phyloP scores from a whole-genome alignment of 23 tunicate species.

The Ciona savignyi region DNA sequence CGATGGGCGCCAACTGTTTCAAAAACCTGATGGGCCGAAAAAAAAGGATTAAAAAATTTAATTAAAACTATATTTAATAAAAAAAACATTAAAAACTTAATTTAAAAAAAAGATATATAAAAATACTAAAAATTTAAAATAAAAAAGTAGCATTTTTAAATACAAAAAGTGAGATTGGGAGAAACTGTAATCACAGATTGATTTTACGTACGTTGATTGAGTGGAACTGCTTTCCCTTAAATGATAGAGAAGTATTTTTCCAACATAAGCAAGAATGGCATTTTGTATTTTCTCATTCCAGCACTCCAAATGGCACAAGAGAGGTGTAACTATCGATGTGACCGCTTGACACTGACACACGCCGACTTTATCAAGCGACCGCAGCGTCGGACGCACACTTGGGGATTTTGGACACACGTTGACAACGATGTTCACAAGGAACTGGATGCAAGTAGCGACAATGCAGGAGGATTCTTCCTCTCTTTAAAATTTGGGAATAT shows the following conservation, averaged over 20 bases:
- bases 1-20: too few species aligned
- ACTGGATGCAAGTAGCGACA: slow-evolving; percentile 31
- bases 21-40: too few species aligned
- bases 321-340: slow-evolving; percentile 34
- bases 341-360: slow-evolving; percentile 44
- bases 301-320: slow-evolving; percentile 48
- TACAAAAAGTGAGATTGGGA: too few species aligned
- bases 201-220: neutral
- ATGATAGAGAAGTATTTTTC: slow-evolving; percentile 51
- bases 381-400: slow-evolving; percentile 17
- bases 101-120: neutral
- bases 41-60: too few species aligned
- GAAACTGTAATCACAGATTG: too few species aligned
- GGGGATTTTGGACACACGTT: slow-evolving; percentile 7
- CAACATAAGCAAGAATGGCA: slow-evolving; percentile 32
- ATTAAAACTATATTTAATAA: too few species aligned
- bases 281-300: slow-evolving; percentile 48
- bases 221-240: neutral
- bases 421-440: slow-evolving; percentile 25
- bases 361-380: slow-evolving; percentile 39
- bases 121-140: neutral
- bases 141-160: too few species aligned
- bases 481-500: too few species aligned
- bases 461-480: slow-evolving; percentile 41
- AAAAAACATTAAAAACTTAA: too few species aligned